A percentile compares a stretch with the other conserved stretches of the same genome.
Evolutionary conservation across 2,797 vertebrate species (phyloP).

Genomic region (Anguilla anguilla): DNA sequence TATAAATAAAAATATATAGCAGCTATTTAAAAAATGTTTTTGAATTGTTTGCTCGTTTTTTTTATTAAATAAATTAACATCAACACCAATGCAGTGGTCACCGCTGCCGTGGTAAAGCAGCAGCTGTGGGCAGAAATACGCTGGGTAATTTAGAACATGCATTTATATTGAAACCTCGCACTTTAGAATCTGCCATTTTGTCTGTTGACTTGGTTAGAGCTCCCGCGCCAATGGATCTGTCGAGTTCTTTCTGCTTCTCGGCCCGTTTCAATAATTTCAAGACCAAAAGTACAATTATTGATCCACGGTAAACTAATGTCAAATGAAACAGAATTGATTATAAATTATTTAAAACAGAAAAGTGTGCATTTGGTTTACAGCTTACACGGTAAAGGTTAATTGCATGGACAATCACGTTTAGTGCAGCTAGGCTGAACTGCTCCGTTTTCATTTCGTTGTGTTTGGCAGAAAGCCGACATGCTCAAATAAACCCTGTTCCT

Average conservation of each 20-base stretch:
- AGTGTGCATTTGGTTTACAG: neutral
- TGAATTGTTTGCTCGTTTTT: constrained; percentile 17
- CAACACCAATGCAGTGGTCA: neutral
- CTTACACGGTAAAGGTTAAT: too few species aligned
- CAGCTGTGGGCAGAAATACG: constrained; percentile 35
- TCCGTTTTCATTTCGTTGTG: neutral
- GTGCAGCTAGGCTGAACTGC: neutral
- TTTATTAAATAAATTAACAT: neutral
- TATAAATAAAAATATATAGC: neutral
- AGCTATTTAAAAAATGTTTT: neutral
- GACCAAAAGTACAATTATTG: constrained; percentile 13
- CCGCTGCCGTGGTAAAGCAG: neutral
- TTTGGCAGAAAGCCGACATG: constrained; percentile 27
- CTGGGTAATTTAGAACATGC: constrained; percentile 40
- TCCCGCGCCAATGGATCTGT: constrained; percentile 13
- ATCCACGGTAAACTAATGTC: neutral
- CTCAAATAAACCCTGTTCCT: constrained; percentile 32
- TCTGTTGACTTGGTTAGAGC: constrained; percentile 39
- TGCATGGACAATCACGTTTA: neutral
- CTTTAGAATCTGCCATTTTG: constrained; percentile 69
- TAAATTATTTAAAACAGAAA: neutral
- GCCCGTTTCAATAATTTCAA: constrained; percentile 22
- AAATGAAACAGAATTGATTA: constrained; percentile 7
- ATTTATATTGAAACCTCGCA: constrained; percentile 40
- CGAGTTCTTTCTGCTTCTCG: constrained; percentile 25